Evolutionary conservation across 2,888 invertebrate species (phyloP), one percentile per base, ranked within the genome.

Genomic region (Latrodectus hesperus): DNA sequence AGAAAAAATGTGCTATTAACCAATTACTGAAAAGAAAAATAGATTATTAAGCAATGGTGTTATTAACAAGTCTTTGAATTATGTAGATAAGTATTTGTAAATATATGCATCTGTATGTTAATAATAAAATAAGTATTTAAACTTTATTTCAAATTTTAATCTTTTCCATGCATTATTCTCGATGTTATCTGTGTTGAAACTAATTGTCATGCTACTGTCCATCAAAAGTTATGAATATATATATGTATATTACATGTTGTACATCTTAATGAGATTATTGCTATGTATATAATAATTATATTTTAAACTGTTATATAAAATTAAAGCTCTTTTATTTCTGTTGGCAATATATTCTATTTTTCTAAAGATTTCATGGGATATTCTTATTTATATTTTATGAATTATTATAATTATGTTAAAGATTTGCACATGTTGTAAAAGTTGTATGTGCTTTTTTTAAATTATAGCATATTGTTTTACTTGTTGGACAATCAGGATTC

Each of bases 211-310:
- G 26, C 60, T 65, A 65, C 75, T 79, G 71, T 80, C 72, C 68
- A 77, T 11, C 64, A 60, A 60, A 80, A 78, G 22, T 22, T 70
- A 77, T 77, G 52, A 52, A 55, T 83, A 76, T 83, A 38, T 82
- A 67, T 82, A 68, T 82, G 67, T 82, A 76, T 55, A 83, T 83
- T 76, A 75, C 83, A 75, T 83, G 83, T 83, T 83, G 51, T 68
- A 76, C 60, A 79, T 75, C 53, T 52, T 67, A 73, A 65, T 73
- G 71, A 72, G 79, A 81, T 73, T 81, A 81, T 81, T 73, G 67
- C 72, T 81, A 64, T 76, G 55, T 70, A 60, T 71, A 83, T 76
- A 64, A 74, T 22, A 22, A 60, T 68, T 82, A 68, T 81, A 74
- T 68, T 82, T 75, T 71, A 12, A 60, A 83, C 64, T 83, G 83